Evolutionary conservation across 2,113 vertebrate species (phyloP), one percentile per base, ranked within the genome.

Genomic region (Coturnix japonica): DNA sequence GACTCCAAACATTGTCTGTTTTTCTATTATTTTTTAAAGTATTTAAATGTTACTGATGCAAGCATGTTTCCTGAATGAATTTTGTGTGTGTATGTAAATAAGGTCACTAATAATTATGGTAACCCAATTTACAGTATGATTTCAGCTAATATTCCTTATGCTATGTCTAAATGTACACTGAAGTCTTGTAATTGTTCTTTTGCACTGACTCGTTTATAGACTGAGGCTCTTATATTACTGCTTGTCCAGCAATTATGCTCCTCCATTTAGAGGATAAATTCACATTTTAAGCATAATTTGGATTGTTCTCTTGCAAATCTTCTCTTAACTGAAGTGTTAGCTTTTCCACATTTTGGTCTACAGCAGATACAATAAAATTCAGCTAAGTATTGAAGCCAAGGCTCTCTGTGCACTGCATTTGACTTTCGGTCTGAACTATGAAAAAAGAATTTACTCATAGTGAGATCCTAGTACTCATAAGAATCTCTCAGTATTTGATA

Each of bases 281-380:
- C 12, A 17, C 7, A 30, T 64, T 18, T 7, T 75, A 53, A 46
- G 28, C 9, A 66, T 44, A 79, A 79, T 47, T 77, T 57, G 59
- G 18, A 22, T 82, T 72, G 12, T 90, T 72, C 57, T 71, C 10
- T 64, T 78, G 56, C 61, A 75, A 75, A 35, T 43, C n/a, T 63
- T 75, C 13, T 89, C 26, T 54, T 85, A 26, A 47, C 15, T 56
- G 56, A 82, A 77, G 33, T 77, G 61, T 77, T 90, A 87, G 7
- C 4, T 54, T 5, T 56, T 80, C 49, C 18, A 37, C 25, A 11
- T 78, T 71, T 85, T 10, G 54, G 20, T 47, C 22, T 85, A 5
- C 19, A 39, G 31, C 8, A 67, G 12, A 56, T 56, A 19, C 78
- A 46, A 12, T 72, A 3, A 70, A 83, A 23, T 49, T 83, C 37